phyloP scores from a whole-genome alignment of 2,113 vertebrate genomes.

The Falcunculus frontatus region DNA sequence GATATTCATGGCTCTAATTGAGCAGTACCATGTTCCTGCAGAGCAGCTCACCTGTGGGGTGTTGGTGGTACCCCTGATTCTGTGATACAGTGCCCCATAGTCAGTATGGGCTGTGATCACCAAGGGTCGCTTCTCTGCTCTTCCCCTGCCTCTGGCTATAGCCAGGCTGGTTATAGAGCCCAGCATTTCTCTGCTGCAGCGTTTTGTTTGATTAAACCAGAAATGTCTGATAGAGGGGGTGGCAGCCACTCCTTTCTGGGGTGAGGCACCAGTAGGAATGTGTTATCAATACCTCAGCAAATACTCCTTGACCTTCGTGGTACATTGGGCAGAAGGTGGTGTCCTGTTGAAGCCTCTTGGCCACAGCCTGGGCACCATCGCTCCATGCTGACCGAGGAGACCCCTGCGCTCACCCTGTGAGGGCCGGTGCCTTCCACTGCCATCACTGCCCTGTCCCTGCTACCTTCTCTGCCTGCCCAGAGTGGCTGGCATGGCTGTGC shows the following conservation, averaged over 20 bases:
- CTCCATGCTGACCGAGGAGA: rapidly evolving
- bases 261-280: rapidly evolving
- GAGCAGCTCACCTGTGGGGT: not conserved
- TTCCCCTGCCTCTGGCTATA: not conserved
- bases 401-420: rapidly evolving
- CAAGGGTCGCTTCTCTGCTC: not conserved
- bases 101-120: not conserved
- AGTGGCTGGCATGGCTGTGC: not conserved
- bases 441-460: rapidly evolving
- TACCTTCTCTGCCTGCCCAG: not conserved
- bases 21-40: not conserved
- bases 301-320: not conserved
- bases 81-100: not conserved
- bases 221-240: not conserved
- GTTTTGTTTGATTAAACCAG: not conserved
- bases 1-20: not conserved
- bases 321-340: not conserved
- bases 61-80: not conserved
- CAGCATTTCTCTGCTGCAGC: not conserved
- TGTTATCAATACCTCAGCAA: not conserved
- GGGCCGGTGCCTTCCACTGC: not conserved
- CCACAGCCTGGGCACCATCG: not conserved
- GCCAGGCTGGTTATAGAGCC: not conserved
- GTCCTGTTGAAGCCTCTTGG: not conserved
- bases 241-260: not conserved